These are phyloP conservation scores for Agrilus planipennis DNA, from an alignment of 1,140 invertebrate species.

Conservation along the genomic window DNA sequence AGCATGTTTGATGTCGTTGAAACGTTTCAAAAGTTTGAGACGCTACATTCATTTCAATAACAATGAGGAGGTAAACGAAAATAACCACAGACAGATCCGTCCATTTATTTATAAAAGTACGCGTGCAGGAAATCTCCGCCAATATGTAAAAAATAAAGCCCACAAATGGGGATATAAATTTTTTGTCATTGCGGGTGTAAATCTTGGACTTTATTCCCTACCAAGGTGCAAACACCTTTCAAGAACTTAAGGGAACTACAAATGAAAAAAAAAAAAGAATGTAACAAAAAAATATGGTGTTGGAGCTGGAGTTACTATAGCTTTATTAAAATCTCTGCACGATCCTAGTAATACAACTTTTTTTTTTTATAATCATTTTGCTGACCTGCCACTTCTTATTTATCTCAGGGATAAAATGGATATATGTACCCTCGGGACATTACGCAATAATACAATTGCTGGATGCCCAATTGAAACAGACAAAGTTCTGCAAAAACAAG, in stretches of 20 bases:
- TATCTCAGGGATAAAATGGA: conserved; percentile 1
- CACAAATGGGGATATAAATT: conserved; percentile 6
- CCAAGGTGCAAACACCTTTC: conserved; percentile 4
- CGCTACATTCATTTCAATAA: too few species aligned
- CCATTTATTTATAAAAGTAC: too few species aligned
- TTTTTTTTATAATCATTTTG: conserved; percentile 10
- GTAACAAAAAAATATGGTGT: conserved; percentile 4
- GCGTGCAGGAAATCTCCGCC: background rate
- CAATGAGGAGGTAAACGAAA: too few species aligned
- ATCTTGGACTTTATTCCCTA: conserved; percentile 6
- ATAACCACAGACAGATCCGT: too few species aligned
- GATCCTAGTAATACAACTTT: conserved; percentile 1
- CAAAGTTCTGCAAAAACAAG: background rate
- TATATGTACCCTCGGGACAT: conserved; percentile 2
- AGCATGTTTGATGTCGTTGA: too few species aligned
- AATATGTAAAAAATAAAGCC: conserved; percentile 2
- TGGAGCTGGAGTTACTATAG: conserved; percentile 3
- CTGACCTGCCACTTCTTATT: background rate
- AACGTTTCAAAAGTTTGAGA: too few species aligned
- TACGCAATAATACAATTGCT: background rate
- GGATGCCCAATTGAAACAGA: background rate
- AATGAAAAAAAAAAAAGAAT: conserved; percentile 6
- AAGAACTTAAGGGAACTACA: conserved; percentile 3
- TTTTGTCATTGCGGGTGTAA: conserved; percentile 1
- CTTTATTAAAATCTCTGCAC: conserved; percentile 8